A percentile compares a stretch with the other conserved stretches of the same genome.
phyloP scores from a whole-genome alignment of 2,113 vertebrate genomes.

The human region DNA sequence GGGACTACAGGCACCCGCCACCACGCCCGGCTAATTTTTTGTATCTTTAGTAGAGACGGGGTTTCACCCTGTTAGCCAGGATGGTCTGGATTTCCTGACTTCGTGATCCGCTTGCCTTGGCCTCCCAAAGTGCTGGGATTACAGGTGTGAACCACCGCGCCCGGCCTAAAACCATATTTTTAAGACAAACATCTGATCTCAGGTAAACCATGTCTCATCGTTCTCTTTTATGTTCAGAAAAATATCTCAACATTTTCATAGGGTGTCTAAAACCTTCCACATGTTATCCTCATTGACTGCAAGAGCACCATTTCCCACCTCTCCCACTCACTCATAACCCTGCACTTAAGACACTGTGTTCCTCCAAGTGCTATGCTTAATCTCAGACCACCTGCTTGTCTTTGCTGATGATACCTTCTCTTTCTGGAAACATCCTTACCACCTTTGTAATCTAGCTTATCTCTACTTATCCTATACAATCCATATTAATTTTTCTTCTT shows the following conservation, averaged over 20 bases:
- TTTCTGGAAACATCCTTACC: background rate
- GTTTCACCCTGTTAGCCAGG: too few relatives aligned
- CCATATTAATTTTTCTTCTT: background rate
- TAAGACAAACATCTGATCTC: background rate
- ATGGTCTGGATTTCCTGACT: too few relatives aligned
- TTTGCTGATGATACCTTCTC: background rate
- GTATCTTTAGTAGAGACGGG: too few relatives aligned
- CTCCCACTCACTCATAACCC: background rate
- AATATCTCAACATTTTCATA: background rate
- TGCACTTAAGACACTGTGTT: background rate
- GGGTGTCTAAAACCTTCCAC: background rate
- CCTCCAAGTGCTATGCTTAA: background rate
- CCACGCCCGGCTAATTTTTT: too few relatives aligned
- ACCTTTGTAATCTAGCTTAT: background rate
- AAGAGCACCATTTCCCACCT: background rate
- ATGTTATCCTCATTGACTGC: background rate
- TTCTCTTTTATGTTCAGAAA: background rate
- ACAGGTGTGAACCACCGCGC: too few relatives aligned
- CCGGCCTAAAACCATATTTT: background rate
- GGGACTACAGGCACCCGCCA: too few relatives aligned
- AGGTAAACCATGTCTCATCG: background rate
- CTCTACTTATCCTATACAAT: background rate
- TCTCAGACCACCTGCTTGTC: background rate
- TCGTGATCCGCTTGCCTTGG: rapidly evolving
- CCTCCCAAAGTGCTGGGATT: too few relatives aligned